Evolutionary conservation across 2,113 vertebrate genomes (phyloP).

Genomic region (Pelobates fuscus): DNA sequence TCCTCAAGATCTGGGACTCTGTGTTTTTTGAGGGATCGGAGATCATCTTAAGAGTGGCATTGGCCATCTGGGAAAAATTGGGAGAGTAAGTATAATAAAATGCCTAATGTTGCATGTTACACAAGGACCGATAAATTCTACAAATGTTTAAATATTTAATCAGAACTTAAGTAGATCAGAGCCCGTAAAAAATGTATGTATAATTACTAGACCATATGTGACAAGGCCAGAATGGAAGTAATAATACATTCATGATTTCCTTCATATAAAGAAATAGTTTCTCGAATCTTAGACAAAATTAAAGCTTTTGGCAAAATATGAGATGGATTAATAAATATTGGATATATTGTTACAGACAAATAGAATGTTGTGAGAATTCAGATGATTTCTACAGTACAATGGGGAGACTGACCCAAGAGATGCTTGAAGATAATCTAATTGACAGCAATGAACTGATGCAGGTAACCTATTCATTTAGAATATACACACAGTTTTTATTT

Average conservation of each 20-base stretch:
- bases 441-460: constrained; percentile 93
- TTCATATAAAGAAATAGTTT: too few relatives aligned
- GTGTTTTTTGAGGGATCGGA: constrained; percentile 98
- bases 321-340: too few relatives aligned
- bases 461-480: constrained; percentile 73
- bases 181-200: too few relatives aligned
- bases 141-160: too few relatives aligned
- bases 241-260: too few relatives aligned
- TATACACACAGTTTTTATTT: neutral
- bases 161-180: too few relatives aligned
- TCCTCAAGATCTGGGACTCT: constrained; percentile 98
- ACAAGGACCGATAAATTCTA: too few relatives aligned
- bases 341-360: constrained; percentile 71
- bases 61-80: constrained; percentile 93
- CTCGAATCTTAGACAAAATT: too few relatives aligned
- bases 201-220: too few relatives aligned
- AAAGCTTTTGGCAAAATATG: too few relatives aligned
- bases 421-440: constrained; percentile 89
- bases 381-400: constrained; percentile 97
- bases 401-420: constrained; percentile 93
- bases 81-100: constrained; percentile 93
- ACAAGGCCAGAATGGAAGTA: too few relatives aligned
- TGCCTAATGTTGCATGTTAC: neutral
- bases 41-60: constrained; percentile 88
- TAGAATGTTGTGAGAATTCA: constrained; percentile 89